Percentiles rank a stretch among this genome's conserved stretches.
Evolutionary conservation across 2,888 invertebrate species (phyloP).

Genomic region (Drosophila putrida): DNA sequence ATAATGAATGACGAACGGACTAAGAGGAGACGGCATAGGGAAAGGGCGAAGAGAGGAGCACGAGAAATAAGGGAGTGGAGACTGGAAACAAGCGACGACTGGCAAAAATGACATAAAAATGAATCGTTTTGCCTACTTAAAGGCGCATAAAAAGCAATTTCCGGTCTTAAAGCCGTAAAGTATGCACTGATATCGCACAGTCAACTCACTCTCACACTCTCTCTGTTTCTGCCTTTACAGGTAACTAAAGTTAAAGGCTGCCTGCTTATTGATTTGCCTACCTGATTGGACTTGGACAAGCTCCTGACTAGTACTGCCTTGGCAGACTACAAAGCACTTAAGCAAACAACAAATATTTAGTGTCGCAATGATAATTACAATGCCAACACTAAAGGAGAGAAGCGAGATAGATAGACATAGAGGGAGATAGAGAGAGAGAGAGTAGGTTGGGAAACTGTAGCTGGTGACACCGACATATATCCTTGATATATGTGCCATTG

Average conservation of each 20-base stretch:
- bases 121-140: conserved; percentile 81
- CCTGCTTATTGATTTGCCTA: conserved; percentile 67
- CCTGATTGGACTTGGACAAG: conserved; percentile 5
- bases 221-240: not conserved
- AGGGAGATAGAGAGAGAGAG: not conserved
- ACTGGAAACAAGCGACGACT: conserved; percentile 42
- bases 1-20: conserved; percentile 77
- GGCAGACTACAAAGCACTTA: conserved; percentile 69
- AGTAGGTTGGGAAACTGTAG: conserved; percentile 4
- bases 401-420: not conserved
- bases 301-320: conserved; percentile 6
- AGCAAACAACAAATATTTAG: conserved; percentile 78
- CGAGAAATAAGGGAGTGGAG: not conserved
- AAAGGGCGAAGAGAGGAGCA: not conserved
- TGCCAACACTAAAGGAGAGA: conserved; percentile 51
- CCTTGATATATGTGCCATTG: conserved; percentile 61
- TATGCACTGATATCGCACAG: conserved; percentile 49
- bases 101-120: conserved; percentile 76
- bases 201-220: not conserved
- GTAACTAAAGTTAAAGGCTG: conserved; percentile 25
- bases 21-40: conserved; percentile 1
- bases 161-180: conserved; percentile 71
- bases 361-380: conserved; percentile 81
- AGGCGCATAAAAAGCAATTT: conserved; percentile 81
- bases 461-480: conserved; percentile 52